phyloP scores from a whole-genome alignment of 2,113 vertebrate species.

The Ceyx cyanopectus region DNA sequence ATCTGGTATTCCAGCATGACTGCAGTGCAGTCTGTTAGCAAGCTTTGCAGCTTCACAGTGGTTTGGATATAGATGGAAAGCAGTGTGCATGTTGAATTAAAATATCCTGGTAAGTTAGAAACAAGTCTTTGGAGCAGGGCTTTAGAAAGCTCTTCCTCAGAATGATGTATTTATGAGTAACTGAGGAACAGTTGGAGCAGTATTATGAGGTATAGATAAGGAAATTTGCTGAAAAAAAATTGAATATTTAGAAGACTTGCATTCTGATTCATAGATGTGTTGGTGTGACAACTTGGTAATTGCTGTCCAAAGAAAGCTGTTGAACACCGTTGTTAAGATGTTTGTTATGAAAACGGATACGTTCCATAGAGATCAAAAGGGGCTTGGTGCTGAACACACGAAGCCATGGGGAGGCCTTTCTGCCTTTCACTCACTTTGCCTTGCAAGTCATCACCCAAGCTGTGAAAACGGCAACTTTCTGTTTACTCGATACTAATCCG shows the following conservation, averaged over 20 bases:
- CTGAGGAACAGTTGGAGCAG: background rate
- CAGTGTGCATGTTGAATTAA: background rate
- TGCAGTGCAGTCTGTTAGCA: rapidly evolving
- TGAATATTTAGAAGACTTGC: background rate
- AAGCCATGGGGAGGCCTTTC: background rate
- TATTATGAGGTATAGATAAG: background rate
- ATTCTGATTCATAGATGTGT: background rate
- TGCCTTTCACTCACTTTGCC: background rate
- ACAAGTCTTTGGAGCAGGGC: background rate
- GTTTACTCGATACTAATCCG: background rate
- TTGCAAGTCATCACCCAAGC: background rate
- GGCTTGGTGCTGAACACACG: background rate
- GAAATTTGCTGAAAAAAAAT: background rate
- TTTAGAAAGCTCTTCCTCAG: background rate
- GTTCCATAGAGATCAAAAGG: background rate
- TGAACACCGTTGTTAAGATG: background rate
- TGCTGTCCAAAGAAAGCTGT: background rate
- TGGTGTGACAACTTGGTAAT: background rate
- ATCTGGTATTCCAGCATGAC: background rate
- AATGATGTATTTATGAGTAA: rapidly evolving
- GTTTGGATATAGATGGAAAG: background rate
- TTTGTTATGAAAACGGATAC: background rate
- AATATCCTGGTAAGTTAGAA: background rate
- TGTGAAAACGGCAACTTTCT: background rate
- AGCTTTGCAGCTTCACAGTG: background rate